A percentile compares a stretch with the other conserved stretches of the same genome.
Evolutionary conservation across 2,888 invertebrate species (phyloP).

Genomic region (Julus scanicus): DNA sequence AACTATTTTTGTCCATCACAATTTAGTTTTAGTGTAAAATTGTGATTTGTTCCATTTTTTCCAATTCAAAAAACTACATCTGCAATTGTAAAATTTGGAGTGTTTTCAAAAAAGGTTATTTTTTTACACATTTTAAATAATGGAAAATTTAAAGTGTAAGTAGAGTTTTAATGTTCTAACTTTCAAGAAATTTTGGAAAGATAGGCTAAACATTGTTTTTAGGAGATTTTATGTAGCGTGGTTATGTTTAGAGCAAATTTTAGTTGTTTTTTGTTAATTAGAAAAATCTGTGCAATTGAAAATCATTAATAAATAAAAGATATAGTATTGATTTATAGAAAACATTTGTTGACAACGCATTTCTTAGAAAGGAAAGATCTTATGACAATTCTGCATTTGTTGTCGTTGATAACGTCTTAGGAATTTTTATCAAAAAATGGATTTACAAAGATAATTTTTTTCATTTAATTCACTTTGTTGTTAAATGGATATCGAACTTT

Average conservation of each 20-base stretch:
- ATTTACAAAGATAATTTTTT: neutral
- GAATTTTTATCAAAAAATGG: neutral
- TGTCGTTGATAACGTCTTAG: neutral
- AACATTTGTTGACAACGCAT: neutral
- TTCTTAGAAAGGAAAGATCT: neutral
- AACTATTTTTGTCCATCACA: neutral
- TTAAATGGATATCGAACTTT: slow-evolving; percentile 29
- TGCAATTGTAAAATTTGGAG: no score
- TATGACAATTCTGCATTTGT: neutral
- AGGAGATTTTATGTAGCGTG: no score
- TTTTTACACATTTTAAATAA: neutral
- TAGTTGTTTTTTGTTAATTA: neutral
- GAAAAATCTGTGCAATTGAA: neutral
- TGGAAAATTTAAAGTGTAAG: neutral
- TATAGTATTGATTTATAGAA: neutral
- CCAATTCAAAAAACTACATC: neutral
- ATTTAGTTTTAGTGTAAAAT: neutral
- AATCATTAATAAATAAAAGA: slow-evolving; percentile 7
- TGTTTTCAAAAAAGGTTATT: neutral
- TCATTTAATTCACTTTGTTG: neutral
- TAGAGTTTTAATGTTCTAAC: neutral
- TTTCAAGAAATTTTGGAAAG: neutral
- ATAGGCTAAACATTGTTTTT: no score
- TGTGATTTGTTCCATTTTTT: neutral
- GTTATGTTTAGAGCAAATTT: neutral